Evolutionary conservation across 2,797 vertebrate species (phyloP), one percentile per base, ranked within the genome.

Genomic region (Trematocara caparti): DNA sequence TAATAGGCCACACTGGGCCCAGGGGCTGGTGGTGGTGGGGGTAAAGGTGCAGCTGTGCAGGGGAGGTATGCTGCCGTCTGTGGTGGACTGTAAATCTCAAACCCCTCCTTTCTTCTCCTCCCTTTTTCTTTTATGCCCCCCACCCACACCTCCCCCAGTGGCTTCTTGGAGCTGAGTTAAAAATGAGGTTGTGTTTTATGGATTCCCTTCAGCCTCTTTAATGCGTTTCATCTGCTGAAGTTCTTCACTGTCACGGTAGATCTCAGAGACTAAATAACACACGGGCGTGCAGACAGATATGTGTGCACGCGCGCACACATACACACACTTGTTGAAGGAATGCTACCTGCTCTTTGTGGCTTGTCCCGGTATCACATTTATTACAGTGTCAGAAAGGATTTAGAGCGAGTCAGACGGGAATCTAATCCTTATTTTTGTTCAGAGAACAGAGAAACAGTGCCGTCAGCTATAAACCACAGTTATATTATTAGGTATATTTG

Each of bases 221-320:
- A 94, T 95, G 92, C 64, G 86, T 93, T 94, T 94, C 91, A 94
- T 95, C 90, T 95, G 94, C 87, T 91, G 83, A 80, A 84, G 88
- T 89, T 88, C 90, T 89, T 89, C 85, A 88, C 89, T 89, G 90
- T 93, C 91, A 92, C 45, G 47, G 78, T 82, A 90, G 84, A 90
- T 81, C 84, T 91, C 40, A 73, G 86, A 91, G 83, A 83, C 87
- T 30, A 32, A 38, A 48, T 48, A n/a, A 82, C 73, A 75, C 80
- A 79, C 48, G 47, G 24, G 15, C 64, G 21, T 17, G 30, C 62
- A 78, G 43, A 75, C 75, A 79, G 17, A 76, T 59, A 66, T 9
- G 73, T 19, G 24, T 78, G 38, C 38, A 17, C 47, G 71, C 15
- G 50, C 2, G 4, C n/a, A 40, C 59, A 64, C 59, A 38, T 8